phyloP scores from a whole-genome alignment of 92 coral and sea anemone species.

The Epizoanthus scotinus region DNA sequence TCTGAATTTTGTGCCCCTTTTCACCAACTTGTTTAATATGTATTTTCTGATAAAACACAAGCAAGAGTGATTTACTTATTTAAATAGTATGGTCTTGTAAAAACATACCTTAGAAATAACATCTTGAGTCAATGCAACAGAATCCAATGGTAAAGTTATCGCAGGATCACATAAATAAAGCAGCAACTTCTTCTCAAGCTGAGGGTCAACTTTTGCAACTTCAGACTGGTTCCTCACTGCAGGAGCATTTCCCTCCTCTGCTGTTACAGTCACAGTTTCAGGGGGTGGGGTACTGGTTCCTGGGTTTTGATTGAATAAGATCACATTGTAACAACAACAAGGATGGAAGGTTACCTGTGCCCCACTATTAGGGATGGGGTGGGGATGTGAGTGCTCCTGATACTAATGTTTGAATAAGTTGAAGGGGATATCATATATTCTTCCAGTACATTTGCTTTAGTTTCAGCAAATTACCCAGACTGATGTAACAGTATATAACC shows the following conservation, averaged over 20 bases:
- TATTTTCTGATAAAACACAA: too few species aligned
- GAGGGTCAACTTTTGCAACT: conserved; percentile 76
- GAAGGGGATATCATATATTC: too few species aligned
- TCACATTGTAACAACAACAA: not conserved
- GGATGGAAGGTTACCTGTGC: too few species aligned
- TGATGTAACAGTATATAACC: too few species aligned
- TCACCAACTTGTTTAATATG: too few species aligned
- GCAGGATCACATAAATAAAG: conserved; percentile 80
- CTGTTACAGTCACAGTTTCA: not conserved
- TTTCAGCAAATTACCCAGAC: too few species aligned
- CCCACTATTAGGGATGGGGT: too few species aligned
- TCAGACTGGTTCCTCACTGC: conserved; percentile 53
- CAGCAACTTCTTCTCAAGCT: conserved; percentile 75
- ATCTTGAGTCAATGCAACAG: conserved; percentile 59
- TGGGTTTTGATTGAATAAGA: conserved; percentile 6
- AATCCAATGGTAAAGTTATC: conserved; percentile 81
- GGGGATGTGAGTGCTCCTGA: too few species aligned
- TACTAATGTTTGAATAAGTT: too few species aligned
- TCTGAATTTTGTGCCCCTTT: too few species aligned
- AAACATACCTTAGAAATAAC: conserved; percentile 17
- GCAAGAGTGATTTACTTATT: not conserved
- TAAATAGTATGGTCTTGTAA: not conserved
- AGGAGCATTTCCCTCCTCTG: conserved; percentile 50
- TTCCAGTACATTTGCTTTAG: too few species aligned
- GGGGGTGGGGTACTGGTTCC: conserved; percentile 79